Conservation (phyloP, 2,113 vertebrate species). For the Sinosuthora webbiana region DNA sequence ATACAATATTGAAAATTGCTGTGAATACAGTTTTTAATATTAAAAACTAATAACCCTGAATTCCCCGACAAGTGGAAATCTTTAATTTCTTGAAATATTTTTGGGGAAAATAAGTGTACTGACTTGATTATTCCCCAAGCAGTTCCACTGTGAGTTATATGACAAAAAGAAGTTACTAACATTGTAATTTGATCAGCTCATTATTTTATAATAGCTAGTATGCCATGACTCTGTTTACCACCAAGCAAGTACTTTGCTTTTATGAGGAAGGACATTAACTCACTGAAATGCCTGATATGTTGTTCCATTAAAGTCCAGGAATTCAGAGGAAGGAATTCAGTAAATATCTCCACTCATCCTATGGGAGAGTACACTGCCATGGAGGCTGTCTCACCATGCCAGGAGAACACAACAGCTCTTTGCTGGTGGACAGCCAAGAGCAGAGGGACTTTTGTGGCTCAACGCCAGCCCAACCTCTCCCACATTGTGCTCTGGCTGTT, state of each 20-base stretch:
- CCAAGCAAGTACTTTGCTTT: not conserved
- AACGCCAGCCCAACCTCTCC: fast-evolving
- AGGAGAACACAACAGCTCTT: not conserved
- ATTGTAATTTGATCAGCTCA: not conserved
- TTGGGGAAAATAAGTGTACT: not conserved
- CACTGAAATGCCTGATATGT: not conserved
- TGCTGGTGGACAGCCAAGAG: not conserved
- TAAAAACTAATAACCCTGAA: not conserved
- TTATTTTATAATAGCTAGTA: not conserved
- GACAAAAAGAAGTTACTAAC: not conserved
- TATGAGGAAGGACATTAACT: not conserved
- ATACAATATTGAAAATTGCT: not conserved
- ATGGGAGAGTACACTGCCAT: not conserved
- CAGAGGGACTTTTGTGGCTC: not conserved
- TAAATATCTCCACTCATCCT: not conserved
- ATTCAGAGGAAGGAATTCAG: not conserved
- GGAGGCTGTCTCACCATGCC: not conserved
- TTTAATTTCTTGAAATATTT: not conserved
- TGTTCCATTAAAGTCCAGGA: not conserved
- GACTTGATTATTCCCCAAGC: not conserved
- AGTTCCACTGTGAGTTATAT: not conserved
- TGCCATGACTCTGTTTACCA: not conserved
- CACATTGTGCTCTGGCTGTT: not conserved
- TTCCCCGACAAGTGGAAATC: not conserved
- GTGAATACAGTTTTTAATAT: not conserved